phyloP scores from a whole-genome alignment of 2,888 invertebrate species.

The Steinernema hermaphroditum region DNA sequence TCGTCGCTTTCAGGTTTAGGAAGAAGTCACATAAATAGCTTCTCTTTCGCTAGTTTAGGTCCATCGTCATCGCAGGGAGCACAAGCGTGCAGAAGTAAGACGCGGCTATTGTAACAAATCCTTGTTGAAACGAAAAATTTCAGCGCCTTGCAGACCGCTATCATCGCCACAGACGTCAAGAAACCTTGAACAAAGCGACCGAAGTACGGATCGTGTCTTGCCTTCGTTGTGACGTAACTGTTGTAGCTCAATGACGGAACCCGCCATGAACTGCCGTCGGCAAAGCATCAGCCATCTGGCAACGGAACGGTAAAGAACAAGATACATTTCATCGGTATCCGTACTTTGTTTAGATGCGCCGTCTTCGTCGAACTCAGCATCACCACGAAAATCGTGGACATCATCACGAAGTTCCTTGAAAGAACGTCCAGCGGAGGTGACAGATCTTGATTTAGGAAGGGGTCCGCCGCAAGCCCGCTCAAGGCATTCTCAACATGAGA shows the following conservation, averaged over 20 bases:
- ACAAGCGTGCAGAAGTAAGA: background rate
- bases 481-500: background rate
- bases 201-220: background rate
- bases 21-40: background rate
- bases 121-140: background rate
- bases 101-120: background rate
- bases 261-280: background rate
- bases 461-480: background rate
- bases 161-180: slow-evolving; percentile 11
- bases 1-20: background rate
- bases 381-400: background rate
- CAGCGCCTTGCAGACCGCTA: background rate
- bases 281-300: no score
- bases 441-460: background rate
- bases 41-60: background rate
- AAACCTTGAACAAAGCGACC: background rate
- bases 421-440: background rate
- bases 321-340: background rate
- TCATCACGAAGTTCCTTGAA: background rate
- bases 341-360: slow-evolving; percentile 21
- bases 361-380: slow-evolving; percentile 18
- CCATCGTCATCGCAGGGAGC: background rate
- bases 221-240: background rate
- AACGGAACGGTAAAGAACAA: no score
- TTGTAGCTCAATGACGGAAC: slow-evolving; percentile 16